phyloP scores from a whole-genome alignment of 2,113 vertebrate species.

The Semicossyphus pulcher region DNA sequence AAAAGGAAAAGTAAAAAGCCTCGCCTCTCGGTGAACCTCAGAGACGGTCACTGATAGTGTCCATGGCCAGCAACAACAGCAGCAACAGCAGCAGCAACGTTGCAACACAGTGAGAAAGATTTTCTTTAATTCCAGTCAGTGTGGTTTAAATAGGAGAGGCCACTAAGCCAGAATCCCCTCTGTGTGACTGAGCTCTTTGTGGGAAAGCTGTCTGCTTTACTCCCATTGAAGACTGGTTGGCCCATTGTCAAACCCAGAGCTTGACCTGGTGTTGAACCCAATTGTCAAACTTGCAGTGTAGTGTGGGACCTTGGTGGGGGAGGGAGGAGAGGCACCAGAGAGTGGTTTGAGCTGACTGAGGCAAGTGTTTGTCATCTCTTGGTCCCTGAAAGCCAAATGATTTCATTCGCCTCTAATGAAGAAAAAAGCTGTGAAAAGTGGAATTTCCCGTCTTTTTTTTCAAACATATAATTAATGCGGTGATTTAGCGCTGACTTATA shows the following conservation, averaged over 20 bases:
- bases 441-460: constrained; percentile 29
- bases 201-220: constrained; percentile 85
- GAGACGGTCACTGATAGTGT: constrained; percentile 43
- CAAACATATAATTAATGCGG: constrained; percentile 29
- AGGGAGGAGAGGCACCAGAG: constrained; percentile 71
- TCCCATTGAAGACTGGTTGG: constrained; percentile 98
- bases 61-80: constrained; percentile 41
- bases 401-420: constrained; percentile 48
- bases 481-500: constrained; percentile 41
- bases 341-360: constrained; percentile 70
- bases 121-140: constrained; percentile 74
- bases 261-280: constrained; percentile 99
- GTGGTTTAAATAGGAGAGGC: constrained; percentile 80
- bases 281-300: constrained; percentile 96
- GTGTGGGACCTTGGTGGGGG: constrained; percentile 84
- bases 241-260: constrained; percentile 92
- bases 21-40: neutral
- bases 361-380: constrained; percentile 75
- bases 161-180: constrained; percentile 81
- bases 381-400: constrained; percentile 49
- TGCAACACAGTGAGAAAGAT: constrained; percentile 54
- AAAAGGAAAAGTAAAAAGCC: constrained; percentile 7
- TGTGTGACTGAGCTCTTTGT: constrained; percentile 83
- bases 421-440: constrained; percentile 61
- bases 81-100: constrained; percentile 24